Conservation (phyloP, 2,797 vertebrate genomes). For the Podarcis siculus region DNA sequence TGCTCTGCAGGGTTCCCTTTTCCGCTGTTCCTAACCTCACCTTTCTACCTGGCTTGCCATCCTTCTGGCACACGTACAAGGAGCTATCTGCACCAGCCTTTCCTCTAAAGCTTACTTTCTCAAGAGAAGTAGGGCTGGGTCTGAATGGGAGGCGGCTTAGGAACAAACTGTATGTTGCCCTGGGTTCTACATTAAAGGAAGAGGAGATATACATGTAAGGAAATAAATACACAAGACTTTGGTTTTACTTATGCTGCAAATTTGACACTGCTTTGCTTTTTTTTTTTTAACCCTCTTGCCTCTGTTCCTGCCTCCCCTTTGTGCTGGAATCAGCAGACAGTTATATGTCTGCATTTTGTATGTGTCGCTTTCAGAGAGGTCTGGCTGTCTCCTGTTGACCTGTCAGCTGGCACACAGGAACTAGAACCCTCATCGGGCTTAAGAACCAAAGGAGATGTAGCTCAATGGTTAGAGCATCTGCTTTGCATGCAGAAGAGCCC, state of each 20-base stretch:
- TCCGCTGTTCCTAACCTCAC: neutral
- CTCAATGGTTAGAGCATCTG: too few species aligned
- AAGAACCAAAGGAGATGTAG: too few species aligned
- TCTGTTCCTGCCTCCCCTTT: too few species aligned
- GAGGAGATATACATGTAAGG: too few species aligned
- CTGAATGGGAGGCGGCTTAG: too few species aligned
- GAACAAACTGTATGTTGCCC: too few species aligned
- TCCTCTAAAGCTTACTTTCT: neutral
- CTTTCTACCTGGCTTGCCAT: neutral
- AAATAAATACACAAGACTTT: too few species aligned
- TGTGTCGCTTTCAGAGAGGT: neutral
- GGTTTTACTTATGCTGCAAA: neutral
- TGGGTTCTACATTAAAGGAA: too few species aligned
- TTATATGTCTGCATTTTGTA: neutral
- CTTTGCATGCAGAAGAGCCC: too few species aligned
- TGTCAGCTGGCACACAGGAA: neutral
- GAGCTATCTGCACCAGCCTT: neutral
- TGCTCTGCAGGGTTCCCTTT: neutral
- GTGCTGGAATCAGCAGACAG: neutral
- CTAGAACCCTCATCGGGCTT: neutral
- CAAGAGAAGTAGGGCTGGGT: too few species aligned
- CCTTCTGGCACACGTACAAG: neutral
- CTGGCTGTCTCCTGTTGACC: neutral
- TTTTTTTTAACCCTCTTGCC: neutral
- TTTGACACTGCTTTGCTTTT: neutral